Conservation (phyloP, 2,113 vertebrate genomes). For the Patagioenas fasciata region DNA sequence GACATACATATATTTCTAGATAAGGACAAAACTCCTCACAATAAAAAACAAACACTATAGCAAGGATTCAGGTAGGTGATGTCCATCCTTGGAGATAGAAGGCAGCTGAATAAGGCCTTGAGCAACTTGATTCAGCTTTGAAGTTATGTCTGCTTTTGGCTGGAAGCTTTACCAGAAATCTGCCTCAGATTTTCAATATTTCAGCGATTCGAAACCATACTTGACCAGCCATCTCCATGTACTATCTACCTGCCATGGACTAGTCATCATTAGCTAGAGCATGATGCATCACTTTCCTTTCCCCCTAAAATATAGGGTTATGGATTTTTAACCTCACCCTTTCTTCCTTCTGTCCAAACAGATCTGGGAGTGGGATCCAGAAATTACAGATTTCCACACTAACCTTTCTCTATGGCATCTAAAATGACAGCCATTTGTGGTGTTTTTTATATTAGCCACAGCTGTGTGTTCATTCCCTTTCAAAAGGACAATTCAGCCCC, state of each 20-base stretch:
- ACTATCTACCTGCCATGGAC: neutral
- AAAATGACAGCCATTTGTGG: neutral
- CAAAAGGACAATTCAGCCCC: neutral
- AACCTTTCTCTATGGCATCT: neutral
- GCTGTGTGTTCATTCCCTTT: neutral
- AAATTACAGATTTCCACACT: neutral
- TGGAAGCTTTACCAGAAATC: neutral
- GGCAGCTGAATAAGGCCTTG: neutral
- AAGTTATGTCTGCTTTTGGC: neutral
- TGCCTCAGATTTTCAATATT: neutral
- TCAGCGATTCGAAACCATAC: neutral
- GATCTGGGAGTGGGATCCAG: neutral
- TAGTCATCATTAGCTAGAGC: neutral
- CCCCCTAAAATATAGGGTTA: accelerated
- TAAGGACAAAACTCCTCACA: neutral
- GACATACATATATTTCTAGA: neutral
- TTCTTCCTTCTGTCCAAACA: neutral
- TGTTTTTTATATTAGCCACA: conserved; percentile 38
- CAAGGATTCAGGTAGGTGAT: neutral
- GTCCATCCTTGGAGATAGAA: neutral
- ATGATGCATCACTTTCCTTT: neutral
- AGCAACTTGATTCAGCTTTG: neutral
- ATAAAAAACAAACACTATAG: neutral
- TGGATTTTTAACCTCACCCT: neutral
- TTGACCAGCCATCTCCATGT: neutral